These are phyloP conservation scores for Petrocephalus sullivani DNA, from an alignment of 2,797 vertebrate species.

Conservation along the genomic window DNA sequence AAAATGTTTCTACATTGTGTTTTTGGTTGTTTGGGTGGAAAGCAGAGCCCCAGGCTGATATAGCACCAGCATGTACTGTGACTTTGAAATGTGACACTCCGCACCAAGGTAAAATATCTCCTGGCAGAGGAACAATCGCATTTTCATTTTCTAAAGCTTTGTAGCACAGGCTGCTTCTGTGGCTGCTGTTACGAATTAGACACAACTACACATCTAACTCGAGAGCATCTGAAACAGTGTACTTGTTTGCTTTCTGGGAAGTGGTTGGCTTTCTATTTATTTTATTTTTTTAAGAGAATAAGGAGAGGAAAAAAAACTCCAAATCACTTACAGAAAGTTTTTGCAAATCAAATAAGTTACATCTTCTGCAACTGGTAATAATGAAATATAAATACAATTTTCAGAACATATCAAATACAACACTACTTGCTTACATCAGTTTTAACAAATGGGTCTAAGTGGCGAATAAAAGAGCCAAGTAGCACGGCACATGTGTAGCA, in stretches of 20 bases:
- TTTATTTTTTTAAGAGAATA: neutral
- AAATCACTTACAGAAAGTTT: neutral
- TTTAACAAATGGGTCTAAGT: slow-evolving; percentile 50
- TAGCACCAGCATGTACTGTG: slow-evolving; percentile 43
- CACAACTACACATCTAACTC: slow-evolving; percentile 47
- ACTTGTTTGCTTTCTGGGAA: neutral
- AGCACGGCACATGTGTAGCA: slow-evolving; percentile 60
- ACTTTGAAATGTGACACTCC: slow-evolving; percentile 64
- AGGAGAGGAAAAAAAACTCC: neutral
- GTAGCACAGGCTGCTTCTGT: slow-evolving; percentile 47
- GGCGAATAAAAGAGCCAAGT: slow-evolving; percentile 31
- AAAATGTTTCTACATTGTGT: neutral
- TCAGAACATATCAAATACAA: neutral
- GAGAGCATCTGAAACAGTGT: slow-evolving; percentile 35
- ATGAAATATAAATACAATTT: slow-evolving; percentile 7
- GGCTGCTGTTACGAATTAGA: slow-evolving; percentile 42
- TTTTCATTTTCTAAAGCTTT: slow-evolving; percentile 30
- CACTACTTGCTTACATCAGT: slow-evolving; percentile 34
- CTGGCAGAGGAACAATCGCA: slow-evolving; percentile 63
- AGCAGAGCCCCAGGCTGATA: slow-evolving; percentile 40
- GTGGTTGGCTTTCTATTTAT: neutral
- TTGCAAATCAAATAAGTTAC: neutral
- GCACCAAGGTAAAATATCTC: slow-evolving; percentile 51
- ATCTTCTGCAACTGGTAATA: neutral
- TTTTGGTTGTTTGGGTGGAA: slow-evolving; percentile 27